Evolutionary conservation across 2,888 invertebrate species (phyloP), one percentile per base, ranked within the genome.

Genomic region (Phymatocera aterrima): DNA sequence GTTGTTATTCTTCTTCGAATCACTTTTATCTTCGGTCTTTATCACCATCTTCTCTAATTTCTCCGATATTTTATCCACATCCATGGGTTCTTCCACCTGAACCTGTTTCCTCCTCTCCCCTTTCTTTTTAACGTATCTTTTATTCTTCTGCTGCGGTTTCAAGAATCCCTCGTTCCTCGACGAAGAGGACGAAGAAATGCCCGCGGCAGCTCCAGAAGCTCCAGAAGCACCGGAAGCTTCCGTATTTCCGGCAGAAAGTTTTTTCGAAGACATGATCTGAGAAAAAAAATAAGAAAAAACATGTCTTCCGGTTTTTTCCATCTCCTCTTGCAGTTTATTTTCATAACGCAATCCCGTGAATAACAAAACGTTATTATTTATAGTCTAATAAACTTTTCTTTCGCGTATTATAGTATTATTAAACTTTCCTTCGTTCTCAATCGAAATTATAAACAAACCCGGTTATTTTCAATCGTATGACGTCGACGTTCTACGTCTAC

Each of bases 121-220:
- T 21, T 74, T 74, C 37, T 57, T 54, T n/a, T 57, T 74, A 1
- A 74, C 51, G 4, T n/a, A 51, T 4, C 57, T 12, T 31, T 74
- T 54, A 8, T 48, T 43, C 34, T 54, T 74, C n/a, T 15, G 54
- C n/a, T 54, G 34, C 18, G 48, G 34, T 4, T 48, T 34, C 0
- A 34, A 34, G 12, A 21, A 21, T 6, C 10, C 54, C 10, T n/a
- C 74, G 21, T 28, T 28, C 57, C 5, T 31, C 74, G 68, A 68
- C n/a, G 68, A 64, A 12, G 57, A 6, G 8, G 37, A 64, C 5
- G 60, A 31, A 2, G 61, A 64, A 0, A n/a, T n/a, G 4, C 8
- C n/a, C 4, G 37, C n/a, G 18, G 61, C 34, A 1, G 10, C n/a
- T 18, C 21, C 34, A 8, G 51, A n/a, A n/a, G n/a, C n/a, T n/a